A percentile compares a stretch with the other conserved stretches of the same genome.
Evolutionary conservation across 2,797 vertebrate genomes (phyloP).

Genomic region (Nasua narica): DNA sequence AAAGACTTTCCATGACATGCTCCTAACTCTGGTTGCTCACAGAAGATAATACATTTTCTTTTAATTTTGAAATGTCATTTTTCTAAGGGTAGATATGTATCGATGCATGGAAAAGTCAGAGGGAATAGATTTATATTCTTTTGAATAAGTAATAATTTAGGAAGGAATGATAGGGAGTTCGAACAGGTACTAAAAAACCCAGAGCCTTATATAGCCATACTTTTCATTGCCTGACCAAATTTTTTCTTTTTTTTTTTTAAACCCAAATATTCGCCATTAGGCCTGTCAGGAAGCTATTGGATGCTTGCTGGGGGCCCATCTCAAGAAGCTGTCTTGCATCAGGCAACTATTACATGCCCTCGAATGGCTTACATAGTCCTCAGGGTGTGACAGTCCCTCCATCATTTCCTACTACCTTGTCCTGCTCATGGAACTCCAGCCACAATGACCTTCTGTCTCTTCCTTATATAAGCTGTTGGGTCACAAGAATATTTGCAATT

Average conservation of each 20-base stretch:
- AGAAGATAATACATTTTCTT: constrained; percentile 10
- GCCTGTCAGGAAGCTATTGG: neutral
- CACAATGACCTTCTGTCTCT: neutral
- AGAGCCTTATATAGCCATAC: neutral
- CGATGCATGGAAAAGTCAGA: neutral
- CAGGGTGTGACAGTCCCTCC: no score
- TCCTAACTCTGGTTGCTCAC: neutral
- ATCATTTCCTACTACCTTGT: neutral
- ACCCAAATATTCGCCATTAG: neutral
- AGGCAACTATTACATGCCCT: neutral
- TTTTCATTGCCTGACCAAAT: neutral
- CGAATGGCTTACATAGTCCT: fast-evolving
- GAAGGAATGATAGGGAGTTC: neutral
- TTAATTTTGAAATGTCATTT: constrained; percentile 21
- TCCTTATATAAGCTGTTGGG: neutral
- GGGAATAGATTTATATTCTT: neutral
- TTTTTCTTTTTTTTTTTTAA: neutral
- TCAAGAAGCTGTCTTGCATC: neutral
- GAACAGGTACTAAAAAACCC: neutral
- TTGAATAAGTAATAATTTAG: neutral
- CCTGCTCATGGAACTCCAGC: neutral
- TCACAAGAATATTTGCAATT: neutral
- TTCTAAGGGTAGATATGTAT: neutral
- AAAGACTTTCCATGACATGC: neutral
- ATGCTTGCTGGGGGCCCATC: neutral